A percentile compares a stretch with the other conserved stretches of the same genome.
These are phyloP conservation scores for Germaria angustata DNA, from an alignment of 2,888 invertebrate genomes.

Conservation along the genomic window DNA sequence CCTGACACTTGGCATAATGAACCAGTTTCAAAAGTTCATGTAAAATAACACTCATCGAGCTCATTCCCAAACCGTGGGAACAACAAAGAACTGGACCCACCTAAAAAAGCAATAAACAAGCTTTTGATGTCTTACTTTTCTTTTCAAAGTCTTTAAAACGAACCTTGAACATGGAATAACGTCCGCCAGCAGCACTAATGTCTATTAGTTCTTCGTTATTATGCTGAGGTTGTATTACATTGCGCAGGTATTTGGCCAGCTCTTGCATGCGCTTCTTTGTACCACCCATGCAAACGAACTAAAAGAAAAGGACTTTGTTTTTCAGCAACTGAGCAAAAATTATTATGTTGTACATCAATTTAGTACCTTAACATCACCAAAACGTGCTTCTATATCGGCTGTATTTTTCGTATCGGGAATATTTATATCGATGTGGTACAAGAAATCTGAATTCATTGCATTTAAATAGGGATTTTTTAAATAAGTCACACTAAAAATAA, in stretches of 20 bases:
- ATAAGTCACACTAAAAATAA: conserved; percentile 11
- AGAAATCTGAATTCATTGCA: conserved; percentile 82
- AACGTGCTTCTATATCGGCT: conserved; percentile 92
- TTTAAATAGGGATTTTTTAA: conserved; percentile 70
- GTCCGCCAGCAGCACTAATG: conserved; percentile 91
- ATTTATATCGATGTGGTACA: conserved; percentile 93
- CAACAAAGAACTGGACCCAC: conserved; percentile 77
- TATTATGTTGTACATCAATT: too few species aligned
- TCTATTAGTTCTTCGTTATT: conserved; percentile 90
- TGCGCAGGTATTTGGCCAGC: conserved; percentile 91
- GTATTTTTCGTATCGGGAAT: conserved; percentile 86
- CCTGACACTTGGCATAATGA: conserved; percentile 91
- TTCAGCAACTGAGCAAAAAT: not conserved
- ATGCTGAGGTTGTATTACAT: conserved; percentile 88
- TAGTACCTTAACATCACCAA: conserved; percentile 93
- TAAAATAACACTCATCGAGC: conserved; percentile 97
- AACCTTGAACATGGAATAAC: conserved; percentile 96
- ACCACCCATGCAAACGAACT: conserved; percentile 98
- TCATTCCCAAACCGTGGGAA: conserved; percentile 96
- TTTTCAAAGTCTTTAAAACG: not conserved
- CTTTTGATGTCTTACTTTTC: not conserved
- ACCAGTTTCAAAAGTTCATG: conserved; percentile 97
- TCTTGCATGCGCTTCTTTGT: conserved; percentile 94
- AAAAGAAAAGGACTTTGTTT: conserved; percentile 66
- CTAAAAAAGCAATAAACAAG: conserved; percentile 59